Evolutionary conservation across 2,113 vertebrate species (phyloP), one percentile per base, ranked within the genome.

Genomic region (Vireo altiloquus): DNA sequence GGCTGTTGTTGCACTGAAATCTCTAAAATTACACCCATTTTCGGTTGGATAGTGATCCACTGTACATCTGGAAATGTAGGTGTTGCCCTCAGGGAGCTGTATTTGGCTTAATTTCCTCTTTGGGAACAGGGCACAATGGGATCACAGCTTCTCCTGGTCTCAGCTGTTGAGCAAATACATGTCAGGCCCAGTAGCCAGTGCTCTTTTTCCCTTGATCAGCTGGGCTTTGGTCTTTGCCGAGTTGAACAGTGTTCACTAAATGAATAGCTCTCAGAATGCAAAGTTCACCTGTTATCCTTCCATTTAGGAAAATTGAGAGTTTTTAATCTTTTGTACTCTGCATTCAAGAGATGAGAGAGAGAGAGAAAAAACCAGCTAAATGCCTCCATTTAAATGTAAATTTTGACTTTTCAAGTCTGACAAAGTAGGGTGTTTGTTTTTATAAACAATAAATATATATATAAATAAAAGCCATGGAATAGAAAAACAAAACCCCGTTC

Each of bases 321-420:
- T 95, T 96, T 96, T 91, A 91, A 87, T 93, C 89, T 89, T 93
- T 92, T 94, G 54, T 95, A 42, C 57, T 91, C 69, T 33, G 60
- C 30, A 81, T 94, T 96, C 63, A 88, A 66, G 61, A 91, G 87
- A 94, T 87, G 86, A 87, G 84, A 52, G 78, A 22, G 4, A 28
- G 11, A 3, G 2, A 56, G 65, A 80, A 76, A 78, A 15, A 0
- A 0, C 7, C n/a, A 74, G 57, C 44, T 94, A 96, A 97, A 93
- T 96, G 86, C 93, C 52, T 96, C 94, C 89, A 95, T 97, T 96
- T 97, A 97, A 96, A 96, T 97, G 94, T 94, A 96, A 95, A 97
- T 97, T 95, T 97, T 97, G 94, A 96, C 95, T 97, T 97, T 97
- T 96, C 85, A 93, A 23, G 5, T 95, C 77, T 94, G 91, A 92